Conservation (phyloP, 2,797 vertebrate species). For the Todus mexicanus region DNA sequence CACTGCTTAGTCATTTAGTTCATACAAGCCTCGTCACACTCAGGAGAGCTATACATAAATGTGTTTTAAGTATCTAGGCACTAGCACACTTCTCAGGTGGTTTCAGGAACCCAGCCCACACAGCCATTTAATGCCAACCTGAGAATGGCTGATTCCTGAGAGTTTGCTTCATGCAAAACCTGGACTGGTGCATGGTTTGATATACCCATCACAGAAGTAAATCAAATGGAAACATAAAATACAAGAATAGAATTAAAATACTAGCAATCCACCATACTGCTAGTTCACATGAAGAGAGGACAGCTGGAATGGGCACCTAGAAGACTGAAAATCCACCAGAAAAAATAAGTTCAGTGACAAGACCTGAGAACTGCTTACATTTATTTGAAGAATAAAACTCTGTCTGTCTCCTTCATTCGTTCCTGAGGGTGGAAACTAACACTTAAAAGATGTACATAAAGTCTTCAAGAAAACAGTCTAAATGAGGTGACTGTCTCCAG, state of each 20-base stretch:
- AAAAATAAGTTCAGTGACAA: neutral
- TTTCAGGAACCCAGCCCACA: conserved; percentile 3
- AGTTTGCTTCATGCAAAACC: neutral
- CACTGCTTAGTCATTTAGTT: neutral
- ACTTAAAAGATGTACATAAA: neutral
- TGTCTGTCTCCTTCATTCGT: neutral
- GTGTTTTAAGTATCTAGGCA: neutral
- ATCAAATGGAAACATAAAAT: neutral
- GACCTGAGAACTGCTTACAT: neutral
- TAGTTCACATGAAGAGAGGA: neutral
- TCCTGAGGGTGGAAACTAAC: neutral
- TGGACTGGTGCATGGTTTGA: neutral
- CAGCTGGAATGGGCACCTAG: neutral
- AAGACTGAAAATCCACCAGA: neutral
- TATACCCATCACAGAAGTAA: neutral
- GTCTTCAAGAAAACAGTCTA: neutral
- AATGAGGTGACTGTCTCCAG: neutral
- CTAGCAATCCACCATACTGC: neutral
- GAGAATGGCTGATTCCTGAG: neutral
- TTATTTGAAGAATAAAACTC: neutral
- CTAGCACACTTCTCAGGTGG: conserved; percentile 20
- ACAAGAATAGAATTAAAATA: neutral
- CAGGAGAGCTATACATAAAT: neutral
- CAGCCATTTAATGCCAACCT: neutral
- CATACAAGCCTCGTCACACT: neutral